Percentiles rank a stretch among this genome's conserved stretches.
Evolutionary conservation across 2,113 vertebrate genomes (phyloP).

Genomic region (Pyrgilauda ruficollis): DNA sequence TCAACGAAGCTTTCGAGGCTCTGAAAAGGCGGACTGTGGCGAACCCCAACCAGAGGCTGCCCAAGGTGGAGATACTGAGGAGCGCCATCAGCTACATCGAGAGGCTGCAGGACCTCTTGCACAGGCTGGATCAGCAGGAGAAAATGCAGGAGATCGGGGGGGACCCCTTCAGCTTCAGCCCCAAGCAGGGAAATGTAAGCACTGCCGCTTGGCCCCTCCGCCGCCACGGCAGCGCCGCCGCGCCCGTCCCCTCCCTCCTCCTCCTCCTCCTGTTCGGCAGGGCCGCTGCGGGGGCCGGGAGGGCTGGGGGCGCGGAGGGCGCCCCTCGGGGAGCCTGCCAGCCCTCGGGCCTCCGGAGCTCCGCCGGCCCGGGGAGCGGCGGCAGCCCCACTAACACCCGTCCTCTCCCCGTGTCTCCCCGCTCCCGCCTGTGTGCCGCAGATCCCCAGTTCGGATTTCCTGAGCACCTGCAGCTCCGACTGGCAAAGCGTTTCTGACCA

Average conservation of each 20-base stretch:
- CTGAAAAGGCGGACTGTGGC: conserved; percentile 92
- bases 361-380: neutral
- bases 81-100: conserved; percentile 98
- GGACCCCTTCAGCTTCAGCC: conserved; percentile 73
- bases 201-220: neutral
- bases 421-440: conserved; percentile 46
- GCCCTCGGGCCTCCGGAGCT: neutral
- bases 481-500: conserved; percentile 87
- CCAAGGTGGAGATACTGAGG: conserved; percentile 97
- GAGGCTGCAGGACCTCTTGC: conserved; percentile 90
- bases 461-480: conserved; percentile 80
- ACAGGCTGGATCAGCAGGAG: conserved; percentile 89
- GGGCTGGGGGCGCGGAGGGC: neutral
- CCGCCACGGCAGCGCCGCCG: neutral
- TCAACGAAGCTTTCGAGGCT: conserved; percentile 97
- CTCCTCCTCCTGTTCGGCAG: neutral
- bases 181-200: conserved; percentile 85
- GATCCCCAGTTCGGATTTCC: conserved; percentile 78
- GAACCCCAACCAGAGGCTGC: conserved; percentile 95
- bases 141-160: conserved; percentile 76
- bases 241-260: neutral
- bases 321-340: neutral
- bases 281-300: neutral
- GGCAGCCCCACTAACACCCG: neutral
- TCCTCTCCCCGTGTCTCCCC: neutral